Evolutionary conservation across 1,140 invertebrate species (phyloP).

Genomic region (Drosophila lini): DNA sequence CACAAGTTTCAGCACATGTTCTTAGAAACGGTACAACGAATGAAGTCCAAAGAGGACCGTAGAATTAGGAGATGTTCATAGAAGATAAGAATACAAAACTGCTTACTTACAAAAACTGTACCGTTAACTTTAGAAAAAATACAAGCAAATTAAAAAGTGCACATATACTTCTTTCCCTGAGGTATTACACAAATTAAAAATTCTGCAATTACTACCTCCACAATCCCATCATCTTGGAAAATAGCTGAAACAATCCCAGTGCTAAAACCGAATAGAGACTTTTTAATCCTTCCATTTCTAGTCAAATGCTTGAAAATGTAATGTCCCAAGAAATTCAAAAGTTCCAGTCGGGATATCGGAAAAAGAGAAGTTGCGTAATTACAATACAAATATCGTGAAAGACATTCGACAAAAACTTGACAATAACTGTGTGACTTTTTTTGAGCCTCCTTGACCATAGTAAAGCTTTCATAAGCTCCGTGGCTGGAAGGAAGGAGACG

Average conservation of each 20-base stretch:
- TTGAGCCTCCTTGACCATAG: neutral
- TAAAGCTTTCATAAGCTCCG: too few relatives aligned
- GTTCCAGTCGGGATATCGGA: neutral
- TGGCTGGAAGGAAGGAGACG: too few relatives aligned
- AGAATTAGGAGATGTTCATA: neutral
- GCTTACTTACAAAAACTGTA: constrained; percentile 5
- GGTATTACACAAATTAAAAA: neutral
- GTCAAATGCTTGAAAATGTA: too few relatives aligned
- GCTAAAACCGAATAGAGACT: neutral
- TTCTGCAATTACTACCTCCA: neutral
- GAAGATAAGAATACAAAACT: constrained; percentile 2
- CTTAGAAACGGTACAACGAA: neutral
- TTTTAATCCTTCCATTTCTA: neutral
- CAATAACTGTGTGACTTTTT: neutral
- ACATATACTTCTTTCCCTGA: too few relatives aligned
- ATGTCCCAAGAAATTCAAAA: too few relatives aligned
- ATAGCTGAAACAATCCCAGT: neutral
- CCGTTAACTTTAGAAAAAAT: too few relatives aligned
- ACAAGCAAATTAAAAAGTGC: too few relatives aligned
- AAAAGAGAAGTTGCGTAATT: neutral
- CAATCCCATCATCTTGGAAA: neutral
- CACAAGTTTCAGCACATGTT: neutral
- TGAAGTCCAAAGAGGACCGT: constrained; percentile 6
- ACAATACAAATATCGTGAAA: too few relatives aligned
- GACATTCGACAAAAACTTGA: neutral